Evolutionary conservation across 2,797 vertebrate species (phyloP).

Genomic region (Macroramphosus scolopax): DNA sequence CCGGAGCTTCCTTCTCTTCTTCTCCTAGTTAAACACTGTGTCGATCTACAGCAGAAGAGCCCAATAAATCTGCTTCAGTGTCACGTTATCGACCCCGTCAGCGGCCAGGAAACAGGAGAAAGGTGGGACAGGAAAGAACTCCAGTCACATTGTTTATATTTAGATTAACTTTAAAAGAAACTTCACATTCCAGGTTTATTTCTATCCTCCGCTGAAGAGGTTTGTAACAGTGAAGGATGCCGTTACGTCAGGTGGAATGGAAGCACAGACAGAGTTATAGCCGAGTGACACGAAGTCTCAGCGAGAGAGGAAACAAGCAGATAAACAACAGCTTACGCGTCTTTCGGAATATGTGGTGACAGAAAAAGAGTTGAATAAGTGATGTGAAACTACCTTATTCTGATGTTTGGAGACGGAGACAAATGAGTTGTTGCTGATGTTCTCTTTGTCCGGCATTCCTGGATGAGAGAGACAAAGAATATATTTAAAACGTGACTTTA

Average conservation of each 20-base stretch:
- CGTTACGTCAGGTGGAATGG: constrained; percentile 20
- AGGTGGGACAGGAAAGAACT: constrained; percentile 70
- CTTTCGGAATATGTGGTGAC: not conserved
- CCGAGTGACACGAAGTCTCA: not conserved
- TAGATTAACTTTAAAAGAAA: constrained; percentile 64
- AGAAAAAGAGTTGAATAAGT: constrained; percentile 1
- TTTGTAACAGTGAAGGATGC: constrained; percentile 25
- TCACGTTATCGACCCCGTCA: constrained; percentile 38
- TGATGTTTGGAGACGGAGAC: constrained; percentile 85
- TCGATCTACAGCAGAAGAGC: too few relatives aligned
- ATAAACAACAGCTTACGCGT: not conserved
- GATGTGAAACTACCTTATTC: constrained; percentile 81
- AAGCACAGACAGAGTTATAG: constrained; percentile 6
- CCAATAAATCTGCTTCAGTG: constrained; percentile 52
- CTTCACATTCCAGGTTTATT: constrained; percentile 44
- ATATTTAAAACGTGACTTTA: not conserved
- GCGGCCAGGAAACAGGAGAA: constrained; percentile 59
- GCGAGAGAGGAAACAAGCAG: not conserved
- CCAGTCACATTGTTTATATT: constrained; percentile 58
- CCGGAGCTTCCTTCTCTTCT: too few relatives aligned
- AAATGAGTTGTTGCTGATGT: constrained; percentile 82
- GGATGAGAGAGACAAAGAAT: constrained; percentile 32
- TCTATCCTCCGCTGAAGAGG: constrained; percentile 21
- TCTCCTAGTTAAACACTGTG: too few relatives aligned
- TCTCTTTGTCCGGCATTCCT: constrained; percentile 95